A percentile compares a stretch with the other conserved stretches of the same genome.
These are phyloP conservation scores for Luperina testacea DNA, from an alignment of 2,888 invertebrate genomes.

Conservation along the genomic window DNA sequence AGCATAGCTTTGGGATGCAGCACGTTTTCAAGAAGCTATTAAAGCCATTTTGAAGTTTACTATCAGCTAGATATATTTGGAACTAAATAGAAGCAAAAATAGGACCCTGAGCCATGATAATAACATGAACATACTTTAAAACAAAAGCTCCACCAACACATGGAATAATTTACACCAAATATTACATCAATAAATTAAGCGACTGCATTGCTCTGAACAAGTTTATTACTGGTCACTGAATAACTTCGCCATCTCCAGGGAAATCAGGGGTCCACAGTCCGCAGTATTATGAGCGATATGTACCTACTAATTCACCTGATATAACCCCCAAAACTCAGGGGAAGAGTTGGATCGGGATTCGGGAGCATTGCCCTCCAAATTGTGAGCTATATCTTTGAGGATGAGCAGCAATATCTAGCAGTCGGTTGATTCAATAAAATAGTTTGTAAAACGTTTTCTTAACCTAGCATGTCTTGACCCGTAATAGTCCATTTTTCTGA, in stretches of 20 bases:
- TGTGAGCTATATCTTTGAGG: neutral
- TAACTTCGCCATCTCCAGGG: constrained; percentile 47
- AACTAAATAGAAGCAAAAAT: neutral
- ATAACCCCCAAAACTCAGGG: constrained; percentile 15
- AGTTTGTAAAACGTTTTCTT: neutral
- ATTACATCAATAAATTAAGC: constrained; percentile 32
- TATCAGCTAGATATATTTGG: neutral
- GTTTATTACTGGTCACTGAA: constrained; percentile 55
- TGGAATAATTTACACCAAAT: constrained; percentile 15
- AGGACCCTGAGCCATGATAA: neutral
- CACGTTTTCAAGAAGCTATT: neutral
- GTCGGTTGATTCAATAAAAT: neutral
- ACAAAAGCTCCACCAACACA: neutral
- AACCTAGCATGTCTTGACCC: no score
- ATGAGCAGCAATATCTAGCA: neutral
- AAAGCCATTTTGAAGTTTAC: neutral
- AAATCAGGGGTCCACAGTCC: constrained; percentile 51
- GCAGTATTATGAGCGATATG: constrained; percentile 32
- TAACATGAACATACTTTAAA: neutral
- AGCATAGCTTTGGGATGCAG: neutral
- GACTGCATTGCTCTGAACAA: constrained; percentile 25
- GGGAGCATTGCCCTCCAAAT: constrained; percentile 16
- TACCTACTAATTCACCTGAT: constrained; percentile 47
- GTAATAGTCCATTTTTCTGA: no score
- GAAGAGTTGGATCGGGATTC: constrained; percentile 1